These are phyloP conservation scores for Nothocercus julius DNA, from an alignment of 2,113 vertebrate genomes.

Conservation along the genomic window DNA sequence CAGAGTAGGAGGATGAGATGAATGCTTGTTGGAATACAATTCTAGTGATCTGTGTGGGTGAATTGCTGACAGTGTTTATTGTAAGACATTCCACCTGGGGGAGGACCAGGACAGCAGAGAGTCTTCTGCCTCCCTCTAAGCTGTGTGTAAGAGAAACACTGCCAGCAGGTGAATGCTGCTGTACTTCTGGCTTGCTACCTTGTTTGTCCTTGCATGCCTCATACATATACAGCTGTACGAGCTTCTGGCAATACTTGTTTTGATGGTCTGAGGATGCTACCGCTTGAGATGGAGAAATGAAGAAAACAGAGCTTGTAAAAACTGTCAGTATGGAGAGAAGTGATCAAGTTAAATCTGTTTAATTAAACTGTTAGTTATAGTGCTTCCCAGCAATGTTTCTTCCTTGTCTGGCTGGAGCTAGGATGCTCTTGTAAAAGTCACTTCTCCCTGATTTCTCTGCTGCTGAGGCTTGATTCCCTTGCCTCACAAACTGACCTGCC, in stretches of 20 bases:
- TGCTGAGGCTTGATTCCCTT: neutral
- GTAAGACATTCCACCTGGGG: neutral
- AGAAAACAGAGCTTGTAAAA: neutral
- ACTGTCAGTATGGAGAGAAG: neutral
- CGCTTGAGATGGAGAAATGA: neutral
- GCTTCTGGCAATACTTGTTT: neutral
- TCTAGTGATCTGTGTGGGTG: conserved; percentile 19
- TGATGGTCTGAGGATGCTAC: neutral
- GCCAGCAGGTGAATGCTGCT: neutral
- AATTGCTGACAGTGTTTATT: neutral
- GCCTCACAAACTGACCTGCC: neutral
- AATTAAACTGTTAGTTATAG: neutral
- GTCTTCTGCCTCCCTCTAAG: neutral
- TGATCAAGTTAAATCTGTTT: neutral
- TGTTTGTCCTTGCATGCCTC: neutral
- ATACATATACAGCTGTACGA: neutral
- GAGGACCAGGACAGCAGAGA: neutral
- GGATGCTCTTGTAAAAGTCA: neutral
- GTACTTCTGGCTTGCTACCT: neutral
- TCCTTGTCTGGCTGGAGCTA: neutral
- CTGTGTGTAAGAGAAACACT: neutral
- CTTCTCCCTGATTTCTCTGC: neutral
- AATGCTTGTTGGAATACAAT: neutral
- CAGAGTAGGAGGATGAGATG: neutral
- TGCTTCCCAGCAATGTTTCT: neutral